phyloP scores from a whole-genome alignment of 1,140 invertebrate species.

The Diorhabda elongata region DNA sequence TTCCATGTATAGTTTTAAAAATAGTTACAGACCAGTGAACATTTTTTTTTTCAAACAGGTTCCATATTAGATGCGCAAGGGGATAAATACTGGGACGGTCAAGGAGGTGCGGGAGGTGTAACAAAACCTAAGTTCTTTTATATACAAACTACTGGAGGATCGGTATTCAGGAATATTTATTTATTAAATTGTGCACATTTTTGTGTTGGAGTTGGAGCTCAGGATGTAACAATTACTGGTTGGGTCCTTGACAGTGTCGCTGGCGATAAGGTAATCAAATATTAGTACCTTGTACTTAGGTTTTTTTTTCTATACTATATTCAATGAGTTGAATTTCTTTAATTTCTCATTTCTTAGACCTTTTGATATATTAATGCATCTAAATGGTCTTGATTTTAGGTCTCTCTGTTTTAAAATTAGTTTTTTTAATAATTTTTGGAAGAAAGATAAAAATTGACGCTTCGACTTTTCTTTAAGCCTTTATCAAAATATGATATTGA shows the following conservation, averaged over 20 bases:
- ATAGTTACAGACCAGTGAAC: too few relatives aligned
- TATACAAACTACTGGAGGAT: background rate
- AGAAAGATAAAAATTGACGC: too few relatives aligned
- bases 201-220: background rate
- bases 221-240: background rate
- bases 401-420: too few relatives aligned
- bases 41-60: background rate
- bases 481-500: too few relatives aligned
- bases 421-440: too few relatives aligned
- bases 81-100: conserved; percentile 2
- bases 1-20: too few relatives aligned
- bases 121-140: background rate
- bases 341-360: too few relatives aligned
- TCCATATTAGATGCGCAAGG: conserved; percentile 1
- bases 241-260: background rate
- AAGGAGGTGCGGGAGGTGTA: background rate
- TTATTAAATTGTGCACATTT: conserved; percentile 3
- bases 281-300: background rate
- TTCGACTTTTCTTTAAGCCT: too few relatives aligned
- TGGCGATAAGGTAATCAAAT: background rate
- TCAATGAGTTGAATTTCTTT: too few relatives aligned
- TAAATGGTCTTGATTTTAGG: too few relatives aligned
- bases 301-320: too few relatives aligned
- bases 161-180: background rate
- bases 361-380: too few relatives aligned